These are phyloP conservation scores for Poeciliopsis paucimaculata DNA, from an alignment of 2,797 vertebrate genomes.

Conservation along the genomic window DNA sequence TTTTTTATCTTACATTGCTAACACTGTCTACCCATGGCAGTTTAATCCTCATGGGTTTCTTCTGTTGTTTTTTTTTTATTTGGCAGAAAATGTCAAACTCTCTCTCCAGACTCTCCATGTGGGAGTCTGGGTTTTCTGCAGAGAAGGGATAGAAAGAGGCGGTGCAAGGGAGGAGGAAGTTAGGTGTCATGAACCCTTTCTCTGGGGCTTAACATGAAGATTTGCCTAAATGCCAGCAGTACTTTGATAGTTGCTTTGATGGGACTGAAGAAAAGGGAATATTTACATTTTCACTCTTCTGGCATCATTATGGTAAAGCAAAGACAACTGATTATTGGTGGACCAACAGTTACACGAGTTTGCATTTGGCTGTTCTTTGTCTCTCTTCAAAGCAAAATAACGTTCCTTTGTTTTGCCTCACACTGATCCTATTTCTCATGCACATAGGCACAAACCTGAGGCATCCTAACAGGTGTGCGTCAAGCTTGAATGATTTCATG, in stretches of 20 bases:
- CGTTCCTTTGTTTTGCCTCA: slow-evolving; percentile 51
- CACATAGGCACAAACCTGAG: slow-evolving; percentile 36
- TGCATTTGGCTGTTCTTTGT: slow-evolving; percentile 16
- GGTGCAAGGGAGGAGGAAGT: slow-evolving; percentile 1
- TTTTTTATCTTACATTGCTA: slow-evolving; percentile 44
- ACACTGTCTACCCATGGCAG: slow-evolving; percentile 41
- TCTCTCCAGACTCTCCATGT: slow-evolving; percentile 58
- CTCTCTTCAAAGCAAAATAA: slow-evolving; percentile 24
- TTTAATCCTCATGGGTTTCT: slow-evolving; percentile 50
- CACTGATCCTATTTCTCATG: slow-evolving; percentile 42
- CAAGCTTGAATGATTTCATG: slow-evolving; percentile 66
- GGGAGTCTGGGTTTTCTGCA: slow-evolving; percentile 33
- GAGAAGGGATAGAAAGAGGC: slow-evolving; percentile 22
- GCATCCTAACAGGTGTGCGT: slow-evolving; percentile 73
- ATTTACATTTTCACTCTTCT: slow-evolving; percentile 42
- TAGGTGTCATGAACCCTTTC: slow-evolving; percentile 28
- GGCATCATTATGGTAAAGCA: not conserved
- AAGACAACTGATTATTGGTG: slow-evolving; percentile 37
- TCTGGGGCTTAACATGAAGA: slow-evolving; percentile 49
- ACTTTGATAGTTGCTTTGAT: slow-evolving; percentile 52
- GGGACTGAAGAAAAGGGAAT: slow-evolving; percentile 37
- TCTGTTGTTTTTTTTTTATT: slow-evolving; percentile 30
- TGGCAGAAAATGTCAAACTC: slow-evolving; percentile 66
- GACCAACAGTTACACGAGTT: slow-evolving; percentile 8
- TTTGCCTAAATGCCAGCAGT: slow-evolving; percentile 67